Evolutionary conservation across 2,888 invertebrate genomes (phyloP), one percentile per base, ranked within the genome.

Genomic region (Hoplodrina blanda): DNA sequence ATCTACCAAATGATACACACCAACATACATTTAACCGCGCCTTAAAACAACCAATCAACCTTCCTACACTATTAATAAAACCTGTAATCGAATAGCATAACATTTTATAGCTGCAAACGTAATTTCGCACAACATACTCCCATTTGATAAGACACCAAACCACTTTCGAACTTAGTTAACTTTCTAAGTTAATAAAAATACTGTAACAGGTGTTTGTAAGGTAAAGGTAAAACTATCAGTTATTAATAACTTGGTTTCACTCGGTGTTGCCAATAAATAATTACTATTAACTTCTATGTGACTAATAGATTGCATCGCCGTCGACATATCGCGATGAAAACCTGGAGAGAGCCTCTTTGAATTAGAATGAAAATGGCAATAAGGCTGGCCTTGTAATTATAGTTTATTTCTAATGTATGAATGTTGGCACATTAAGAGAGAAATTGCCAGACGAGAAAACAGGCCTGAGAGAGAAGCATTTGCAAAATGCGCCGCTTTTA

Each of bases 101-200:
- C 60, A 37, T 74, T 73, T 72, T 63, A 69, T 54, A 66, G 37
- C 64, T 30, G 62, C 63, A 72, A 65, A 80, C 53, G 30, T 57
- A 64, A 60, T 73, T 70, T 68, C 65, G 67, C 68, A 78, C 69
- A 81, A 89, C 87, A 88, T 78, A 88, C 82, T 82, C 79, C 78
- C 69, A 83, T 85, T 85, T 86, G 87, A 88, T 89, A 87, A 87
- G 81, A 80, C 69, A 82, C 68, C 71, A 76, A 82, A 85, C 85
- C 81, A 86, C 89, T 89, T 89, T 89, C 90, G 71, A 84, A 85
- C 77, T 76, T 78, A 83, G 84, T 78, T 84, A 72, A 82, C 88
- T 88, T 88, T 88, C 88, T 88, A 88, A 81, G 85, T 76, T 82
- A 84, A 82, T 87, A 86, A 88, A 88, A 86, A 86, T 80, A 80